Evolutionary conservation across 2,888 invertebrate genomes (phyloP).

Genomic region (Enoplolaimus lenunculus): DNA sequence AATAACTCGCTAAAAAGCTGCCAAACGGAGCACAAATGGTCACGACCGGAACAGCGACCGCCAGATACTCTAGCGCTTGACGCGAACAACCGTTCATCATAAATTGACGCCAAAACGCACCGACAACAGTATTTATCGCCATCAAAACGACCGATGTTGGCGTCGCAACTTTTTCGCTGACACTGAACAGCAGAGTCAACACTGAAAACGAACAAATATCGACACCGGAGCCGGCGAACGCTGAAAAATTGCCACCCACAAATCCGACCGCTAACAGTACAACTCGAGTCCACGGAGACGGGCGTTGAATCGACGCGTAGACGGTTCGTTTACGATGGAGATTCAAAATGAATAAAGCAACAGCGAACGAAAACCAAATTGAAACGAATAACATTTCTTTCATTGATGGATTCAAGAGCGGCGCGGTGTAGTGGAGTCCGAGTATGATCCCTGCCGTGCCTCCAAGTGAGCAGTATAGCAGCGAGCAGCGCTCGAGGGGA

Average conservation of each 20-base stretch:
- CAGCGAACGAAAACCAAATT: conserved; percentile 38
- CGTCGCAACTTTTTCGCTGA: neutral
- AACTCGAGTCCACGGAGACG: conserved; percentile 30
- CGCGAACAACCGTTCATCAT: neutral
- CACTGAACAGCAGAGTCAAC: conserved; percentile 24
- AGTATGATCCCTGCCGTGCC: conserved; percentile 35
- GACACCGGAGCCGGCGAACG: conserved; percentile 37
- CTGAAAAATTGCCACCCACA: conserved; percentile 35
- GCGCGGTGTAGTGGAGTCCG: conserved; percentile 35
- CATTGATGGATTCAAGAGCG: conserved; percentile 29
- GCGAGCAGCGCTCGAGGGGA: conserved; percentile 29
- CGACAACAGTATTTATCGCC: neutral
- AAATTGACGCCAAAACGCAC: neutral
- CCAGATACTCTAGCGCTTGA: neutral
- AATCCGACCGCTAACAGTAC: conserved; percentile 34
- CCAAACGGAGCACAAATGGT: neutral
- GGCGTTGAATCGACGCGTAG: conserved; percentile 26
- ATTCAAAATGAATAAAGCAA: conserved; percentile 38
- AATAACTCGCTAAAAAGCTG: neutral
- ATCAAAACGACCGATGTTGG: neutral
- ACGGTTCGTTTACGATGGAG: conserved; percentile 30
- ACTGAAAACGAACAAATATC: conserved; percentile 37
- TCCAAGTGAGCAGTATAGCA: conserved; percentile 32
- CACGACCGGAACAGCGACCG: neutral
- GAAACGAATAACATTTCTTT: conserved; percentile 41